Evolutionary conservation across 2,113 vertebrate species (phyloP), one percentile per base, ranked within the genome.

Genomic region (Hippocampus barbouri): DNA sequence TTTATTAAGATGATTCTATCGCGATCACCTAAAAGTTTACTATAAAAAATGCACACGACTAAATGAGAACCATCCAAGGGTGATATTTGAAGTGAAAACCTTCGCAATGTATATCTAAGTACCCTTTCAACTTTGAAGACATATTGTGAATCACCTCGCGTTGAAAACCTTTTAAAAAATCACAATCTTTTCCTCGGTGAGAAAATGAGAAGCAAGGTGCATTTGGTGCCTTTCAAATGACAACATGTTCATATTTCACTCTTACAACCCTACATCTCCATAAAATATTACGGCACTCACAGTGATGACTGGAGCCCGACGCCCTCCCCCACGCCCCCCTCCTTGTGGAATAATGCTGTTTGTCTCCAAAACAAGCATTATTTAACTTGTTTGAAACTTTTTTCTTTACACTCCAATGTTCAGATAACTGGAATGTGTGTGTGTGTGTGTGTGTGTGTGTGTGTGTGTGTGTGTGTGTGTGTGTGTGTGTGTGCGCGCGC

Each of bases 231-330:
- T 87, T 89, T 89, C 79, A 86, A 68, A 90, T 57, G 79, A 79
- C 77, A 83, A 74, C 79, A 82, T 66, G 76, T 20, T 61, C 84
- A 88, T 90, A 91, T 90, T 90, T 91, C 85, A 92, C 80, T 80
- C 83, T 83, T 85, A 87, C 83, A 84, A 86, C 84, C 84, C 80
- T 45, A 69, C 85, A 88, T 87, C 88, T 90, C 83, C 86, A 91
- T 91, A 91, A 91, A 91, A 91, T 88, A 91, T 88, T 78, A 82
- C 79, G 71, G 83, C 89, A 90, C 88, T 92, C 87, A 88, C 51
- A 78, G 74, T 85, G 87, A 91, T 90, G 87, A 91, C 83, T 81
- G 81, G 62, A 78, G 79, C 54, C 67, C 21, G 70, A 30, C 27
- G 68, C 64, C 25, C 25, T 3, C 59, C 59, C 10, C 23, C n/a